Percentiles rank a stretch among this genome's conserved stretches.
Conservation (phyloP, 2,797 vertebrate species). For the Catamblyrhynchus diadema region DNA sequence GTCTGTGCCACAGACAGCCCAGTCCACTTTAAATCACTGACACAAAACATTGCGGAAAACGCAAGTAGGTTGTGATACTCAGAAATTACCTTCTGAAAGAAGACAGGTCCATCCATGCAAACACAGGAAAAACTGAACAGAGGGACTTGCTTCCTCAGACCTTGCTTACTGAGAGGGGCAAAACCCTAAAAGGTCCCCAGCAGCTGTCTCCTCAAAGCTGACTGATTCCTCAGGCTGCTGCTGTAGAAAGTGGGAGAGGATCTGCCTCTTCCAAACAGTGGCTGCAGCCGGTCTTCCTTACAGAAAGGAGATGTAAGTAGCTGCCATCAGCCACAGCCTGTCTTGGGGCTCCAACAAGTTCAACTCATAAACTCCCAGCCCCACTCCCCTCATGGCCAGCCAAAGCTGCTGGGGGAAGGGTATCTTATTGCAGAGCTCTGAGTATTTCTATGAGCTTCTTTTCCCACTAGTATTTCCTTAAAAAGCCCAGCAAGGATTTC, state of each 20-base stretch:
- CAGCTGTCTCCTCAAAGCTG: not conserved
- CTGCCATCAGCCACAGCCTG: not conserved
- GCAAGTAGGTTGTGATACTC: not conserved
- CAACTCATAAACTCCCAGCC: not conserved
- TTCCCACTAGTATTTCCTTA: not conserved
- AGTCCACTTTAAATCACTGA: not conserved
- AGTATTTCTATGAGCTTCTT: not conserved
- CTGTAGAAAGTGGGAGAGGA: not conserved
- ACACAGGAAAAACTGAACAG: not conserved
- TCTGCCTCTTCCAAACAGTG: not conserved
- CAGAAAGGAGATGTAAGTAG: not conserved
- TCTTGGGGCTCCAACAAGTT: not conserved
- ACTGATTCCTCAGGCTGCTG: not conserved
- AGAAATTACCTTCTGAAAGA: not conserved
- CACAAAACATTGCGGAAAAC: not conserved
- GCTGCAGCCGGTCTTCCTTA: not conserved
- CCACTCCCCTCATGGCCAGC: not conserved
- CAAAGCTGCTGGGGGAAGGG: not conserved
- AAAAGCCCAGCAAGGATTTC: not conserved
- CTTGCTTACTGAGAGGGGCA: not conserved
- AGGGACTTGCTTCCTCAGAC: not conserved
- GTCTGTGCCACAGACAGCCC: not conserved
- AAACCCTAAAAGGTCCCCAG: fast-evolving
- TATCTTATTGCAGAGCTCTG: not conserved
- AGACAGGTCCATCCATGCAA: not conserved